Conservation (phyloP, 2,797 vertebrate species). For the Pantherophis alleghaniensis region DNA sequence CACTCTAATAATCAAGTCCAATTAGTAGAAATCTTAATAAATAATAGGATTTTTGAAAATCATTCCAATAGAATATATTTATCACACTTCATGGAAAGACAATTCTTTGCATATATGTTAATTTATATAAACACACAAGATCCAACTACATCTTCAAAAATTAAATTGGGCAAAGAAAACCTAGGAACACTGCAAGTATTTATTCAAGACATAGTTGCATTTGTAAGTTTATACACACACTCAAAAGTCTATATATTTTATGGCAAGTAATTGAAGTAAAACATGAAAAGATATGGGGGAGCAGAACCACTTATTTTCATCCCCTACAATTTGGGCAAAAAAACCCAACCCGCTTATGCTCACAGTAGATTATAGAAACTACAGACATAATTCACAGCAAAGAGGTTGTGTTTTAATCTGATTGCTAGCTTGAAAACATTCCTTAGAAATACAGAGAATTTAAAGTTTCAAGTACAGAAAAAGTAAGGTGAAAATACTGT, state of each 20-base stretch:
- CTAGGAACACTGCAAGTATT: neutral
- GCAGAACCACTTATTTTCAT: neutral
- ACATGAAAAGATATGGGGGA: neutral
- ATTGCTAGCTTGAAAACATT: neutral
- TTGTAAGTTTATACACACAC: neutral
- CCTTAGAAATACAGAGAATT: neutral
- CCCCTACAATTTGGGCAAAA: too few relatives aligned
- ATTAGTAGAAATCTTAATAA: conserved; percentile 1
- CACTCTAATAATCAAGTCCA: neutral
- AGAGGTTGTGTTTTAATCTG: neutral
- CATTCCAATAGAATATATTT: neutral
- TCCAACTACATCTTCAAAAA: neutral
- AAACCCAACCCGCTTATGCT: neutral
- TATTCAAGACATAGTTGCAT: neutral
- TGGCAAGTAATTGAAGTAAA: neutral
- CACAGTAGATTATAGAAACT: neutral
- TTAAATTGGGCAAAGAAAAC: neutral
- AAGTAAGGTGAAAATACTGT: neutral
- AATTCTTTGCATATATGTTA: neutral
- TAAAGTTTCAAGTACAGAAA: neutral
- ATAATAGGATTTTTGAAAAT: neutral
- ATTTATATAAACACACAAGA: neutral
- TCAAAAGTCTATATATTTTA: neutral
- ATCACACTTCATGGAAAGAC: neutral
- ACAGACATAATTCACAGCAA: neutral